phyloP scores from a whole-genome alignment of 2,797 vertebrate species.

The Sitta carolinensis region DNA sequence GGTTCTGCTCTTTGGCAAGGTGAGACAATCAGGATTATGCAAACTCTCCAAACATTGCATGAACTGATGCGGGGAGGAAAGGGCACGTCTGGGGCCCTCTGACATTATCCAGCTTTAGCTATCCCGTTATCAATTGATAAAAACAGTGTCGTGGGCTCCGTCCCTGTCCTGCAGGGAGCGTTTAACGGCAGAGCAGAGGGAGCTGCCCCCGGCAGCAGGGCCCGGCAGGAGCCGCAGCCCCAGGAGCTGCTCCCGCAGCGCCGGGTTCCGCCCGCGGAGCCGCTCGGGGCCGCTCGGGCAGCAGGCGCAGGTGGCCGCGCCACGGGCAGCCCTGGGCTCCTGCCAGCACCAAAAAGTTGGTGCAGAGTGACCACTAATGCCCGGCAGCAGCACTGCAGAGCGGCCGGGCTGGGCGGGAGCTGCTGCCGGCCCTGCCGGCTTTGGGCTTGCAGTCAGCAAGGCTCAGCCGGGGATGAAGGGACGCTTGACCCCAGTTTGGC shows the following conservation, averaged over 20 bases:
- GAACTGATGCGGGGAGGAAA: neutral
- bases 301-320: neutral
- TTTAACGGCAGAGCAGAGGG: neutral
- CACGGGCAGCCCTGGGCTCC: neutral
- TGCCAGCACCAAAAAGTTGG: neutral
- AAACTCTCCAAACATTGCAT: neutral
- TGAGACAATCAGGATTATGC: conserved; percentile 18
- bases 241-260: neutral
- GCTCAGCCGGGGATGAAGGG: accelerated
- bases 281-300: neutral
- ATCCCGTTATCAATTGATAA: neutral
- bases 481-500: neutral
- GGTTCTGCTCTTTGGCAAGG: conserved; percentile 85
- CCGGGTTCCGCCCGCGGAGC: neutral
- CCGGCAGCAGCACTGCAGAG: neutral
- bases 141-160: neutral
- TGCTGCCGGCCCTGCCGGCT: neutral
- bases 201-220: neutral
- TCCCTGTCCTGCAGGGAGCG: neutral
- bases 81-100: neutral
- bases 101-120: neutral
- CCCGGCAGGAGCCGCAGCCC: neutral
- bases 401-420: neutral
- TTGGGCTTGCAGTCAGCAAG: accelerated
- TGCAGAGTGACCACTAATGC: conserved; percentile 17